Conservation (phyloP, 2,888 invertebrate genomes). For the Caenorhabditis panamensis region DNA sequence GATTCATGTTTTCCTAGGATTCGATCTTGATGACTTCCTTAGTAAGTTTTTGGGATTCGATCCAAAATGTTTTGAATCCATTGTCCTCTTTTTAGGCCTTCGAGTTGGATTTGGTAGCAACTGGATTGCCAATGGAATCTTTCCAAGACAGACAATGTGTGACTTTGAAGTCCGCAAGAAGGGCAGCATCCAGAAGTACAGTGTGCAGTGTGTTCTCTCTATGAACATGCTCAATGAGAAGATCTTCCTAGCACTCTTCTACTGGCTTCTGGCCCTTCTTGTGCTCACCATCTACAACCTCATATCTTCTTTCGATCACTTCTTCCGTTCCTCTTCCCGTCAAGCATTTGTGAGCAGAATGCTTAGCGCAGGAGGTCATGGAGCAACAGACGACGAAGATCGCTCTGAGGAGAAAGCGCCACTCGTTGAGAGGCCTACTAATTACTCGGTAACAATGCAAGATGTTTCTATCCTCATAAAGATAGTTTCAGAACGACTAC, state of each 20-base stretch:
- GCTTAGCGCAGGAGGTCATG: slow-evolving; percentile 41
- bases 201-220: slow-evolving; percentile 74
- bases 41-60: slow-evolving; percentile 65
- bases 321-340: slow-evolving; percentile 31
- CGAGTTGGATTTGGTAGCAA: slow-evolving; percentile 65
- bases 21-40: slow-evolving; percentile 61
- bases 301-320: slow-evolving; percentile 10
- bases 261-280: slow-evolving; percentile 65
- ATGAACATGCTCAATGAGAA: slow-evolving; percentile 81
- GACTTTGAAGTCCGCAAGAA: slow-evolving; percentile 72
- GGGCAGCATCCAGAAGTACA: slow-evolving; percentile 69
- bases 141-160: slow-evolving; percentile 71
- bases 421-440: slow-evolving; percentile 45
- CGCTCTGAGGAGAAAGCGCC: slow-evolving; percentile 29
- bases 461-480: background rate
- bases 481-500: slow-evolving; percentile 42
- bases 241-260: slow-evolving; percentile 71
- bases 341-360: slow-evolving; percentile 42
- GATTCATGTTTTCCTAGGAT: slow-evolving; percentile 78
- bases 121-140: slow-evolving; percentile 69
- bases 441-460: slow-evolving; percentile 18
- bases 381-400: slow-evolving; percentile 21
- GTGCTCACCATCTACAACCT: slow-evolving; percentile 43
- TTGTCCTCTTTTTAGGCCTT: slow-evolving; percentile 49
- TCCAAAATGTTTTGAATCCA: too few relatives aligned